Evolutionary conservation across 2,888 invertebrate species (phyloP).

Genomic region (Agrypnus murinus): DNA sequence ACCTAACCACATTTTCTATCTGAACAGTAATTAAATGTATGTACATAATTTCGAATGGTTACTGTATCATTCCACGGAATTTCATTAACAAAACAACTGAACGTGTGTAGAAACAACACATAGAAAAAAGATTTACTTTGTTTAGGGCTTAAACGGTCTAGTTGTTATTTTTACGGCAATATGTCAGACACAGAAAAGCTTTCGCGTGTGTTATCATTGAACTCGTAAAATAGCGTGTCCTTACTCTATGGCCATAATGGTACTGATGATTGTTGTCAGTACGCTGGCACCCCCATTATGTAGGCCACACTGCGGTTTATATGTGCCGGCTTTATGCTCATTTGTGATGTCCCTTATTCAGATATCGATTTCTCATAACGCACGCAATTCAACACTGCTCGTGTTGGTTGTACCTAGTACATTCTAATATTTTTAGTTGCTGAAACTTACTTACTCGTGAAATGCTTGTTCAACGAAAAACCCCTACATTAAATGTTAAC

Average conservation of each 20-base stretch:
- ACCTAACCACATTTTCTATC: too few relatives aligned
- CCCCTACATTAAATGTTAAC: too few relatives aligned
- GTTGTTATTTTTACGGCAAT: constrained; percentile 31
- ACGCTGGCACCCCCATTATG: constrained; percentile 41
- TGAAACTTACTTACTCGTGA: constrained; percentile 27
- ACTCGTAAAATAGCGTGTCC: constrained; percentile 33
- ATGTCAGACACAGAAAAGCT: constrained; percentile 29
- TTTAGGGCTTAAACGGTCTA: background rate
- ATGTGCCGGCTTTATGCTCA: constrained; percentile 14
- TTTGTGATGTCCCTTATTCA: constrained; percentile 35
- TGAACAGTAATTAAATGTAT: too few relatives aligned
- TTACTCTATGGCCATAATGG: constrained; percentile 41
- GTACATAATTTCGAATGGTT: too few relatives aligned
- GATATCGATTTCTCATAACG: constrained; percentile 42
- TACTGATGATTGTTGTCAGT: constrained; percentile 42
- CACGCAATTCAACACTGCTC: constrained; percentile 42
- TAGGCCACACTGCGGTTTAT: constrained; percentile 43
- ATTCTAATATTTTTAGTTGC: constrained; percentile 21
- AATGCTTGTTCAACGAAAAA: constrained; percentile 28
- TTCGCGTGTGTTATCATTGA: constrained; percentile 36
- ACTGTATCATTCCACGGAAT: too few relatives aligned
- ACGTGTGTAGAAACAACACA: too few relatives aligned
- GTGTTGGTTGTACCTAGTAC: constrained; percentile 33
- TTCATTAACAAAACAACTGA: too few relatives aligned
- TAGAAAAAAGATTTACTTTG: background rate